These are phyloP conservation scores for Pseudomyrmex flavicornis DNA, from an alignment of 1,140 invertebrate genomes.

Conservation along the genomic window DNA sequence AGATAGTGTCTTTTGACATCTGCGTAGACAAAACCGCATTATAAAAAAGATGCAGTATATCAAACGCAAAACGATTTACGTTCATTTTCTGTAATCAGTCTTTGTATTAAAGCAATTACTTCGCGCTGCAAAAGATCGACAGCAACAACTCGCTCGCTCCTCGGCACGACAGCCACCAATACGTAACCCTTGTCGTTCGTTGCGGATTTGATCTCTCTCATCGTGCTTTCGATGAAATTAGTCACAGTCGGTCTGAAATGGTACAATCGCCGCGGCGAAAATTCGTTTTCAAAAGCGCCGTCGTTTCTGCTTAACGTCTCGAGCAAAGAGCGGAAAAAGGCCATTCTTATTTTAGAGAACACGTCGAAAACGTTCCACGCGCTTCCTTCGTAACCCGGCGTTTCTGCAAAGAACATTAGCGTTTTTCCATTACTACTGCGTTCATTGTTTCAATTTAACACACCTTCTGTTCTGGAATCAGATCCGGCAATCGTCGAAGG, in stretches of 20 bases:
- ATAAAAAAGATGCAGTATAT: not conserved
- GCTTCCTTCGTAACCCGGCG: conserved; percentile 6
- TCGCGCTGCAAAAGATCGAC: conserved; percentile 67
- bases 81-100: not conserved
- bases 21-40: not conserved
- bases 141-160: conserved; percentile 51
- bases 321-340: conserved; percentile 70
- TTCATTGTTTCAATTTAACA: not conserved
- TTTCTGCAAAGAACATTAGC: not conserved
- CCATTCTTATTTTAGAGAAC: conserved; percentile 71
- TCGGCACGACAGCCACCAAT: conserved; percentile 59
- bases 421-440: not conserved
- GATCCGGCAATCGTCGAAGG: not conserved
- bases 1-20: conserved; percentile 68
- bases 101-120: conserved; percentile 55
- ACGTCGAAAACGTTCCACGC: conserved; percentile 72
- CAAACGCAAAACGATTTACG: not conserved
- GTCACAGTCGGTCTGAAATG: conserved; percentile 18
- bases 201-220: conserved; percentile 68
- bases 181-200: conserved; percentile 74
- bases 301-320: conserved; percentile 59
- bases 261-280: not conserved
- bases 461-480: conserved; percentile 17
- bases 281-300: not conserved
- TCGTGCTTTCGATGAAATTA: conserved; percentile 59